Conservation (phyloP, 2,797 vertebrate genomes). For the Sebastolobus altivelis region DNA sequence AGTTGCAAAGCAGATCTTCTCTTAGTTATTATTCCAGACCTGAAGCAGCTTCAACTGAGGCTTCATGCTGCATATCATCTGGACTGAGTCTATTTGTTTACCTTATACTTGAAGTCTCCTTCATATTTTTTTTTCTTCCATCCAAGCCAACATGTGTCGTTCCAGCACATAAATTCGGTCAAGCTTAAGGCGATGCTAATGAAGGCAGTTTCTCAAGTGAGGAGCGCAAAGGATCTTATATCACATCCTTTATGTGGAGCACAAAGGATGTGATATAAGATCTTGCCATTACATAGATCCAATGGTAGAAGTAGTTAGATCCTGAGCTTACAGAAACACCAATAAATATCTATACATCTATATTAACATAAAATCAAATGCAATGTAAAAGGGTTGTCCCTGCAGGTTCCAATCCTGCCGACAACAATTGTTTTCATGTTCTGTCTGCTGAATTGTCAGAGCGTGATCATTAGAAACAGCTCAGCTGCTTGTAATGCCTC, state of each 20-base stretch:
- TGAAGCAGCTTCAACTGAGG: not conserved
- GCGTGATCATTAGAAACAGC: not conserved
- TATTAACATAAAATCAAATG: not conserved
- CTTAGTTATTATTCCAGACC: not conserved
- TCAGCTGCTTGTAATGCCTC: not conserved
- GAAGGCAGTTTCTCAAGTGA: not conserved
- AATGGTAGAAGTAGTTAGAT: not conserved
- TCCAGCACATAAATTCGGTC: not conserved
- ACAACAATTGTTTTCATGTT: not conserved
- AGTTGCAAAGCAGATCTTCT: not conserved
- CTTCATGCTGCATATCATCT: not conserved
- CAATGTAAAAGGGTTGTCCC: not conserved
- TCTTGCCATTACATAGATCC: not conserved
- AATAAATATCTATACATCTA: not conserved
- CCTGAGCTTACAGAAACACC: not conserved
- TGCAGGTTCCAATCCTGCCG: not conserved
- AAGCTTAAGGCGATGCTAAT: not conserved
- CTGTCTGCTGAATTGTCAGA: not conserved
- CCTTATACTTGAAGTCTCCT: not conserved
- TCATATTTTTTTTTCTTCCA: not conserved
- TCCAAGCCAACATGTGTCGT: not conserved
- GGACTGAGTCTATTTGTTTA: not conserved
- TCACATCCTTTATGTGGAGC: too few species aligned
- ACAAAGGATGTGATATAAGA: not conserved
- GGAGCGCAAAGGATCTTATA: too few species aligned